Base-by-base conservation (phyloP, 2,113 vertebrate species). In the Sylvilagus bachmani region DNA sequence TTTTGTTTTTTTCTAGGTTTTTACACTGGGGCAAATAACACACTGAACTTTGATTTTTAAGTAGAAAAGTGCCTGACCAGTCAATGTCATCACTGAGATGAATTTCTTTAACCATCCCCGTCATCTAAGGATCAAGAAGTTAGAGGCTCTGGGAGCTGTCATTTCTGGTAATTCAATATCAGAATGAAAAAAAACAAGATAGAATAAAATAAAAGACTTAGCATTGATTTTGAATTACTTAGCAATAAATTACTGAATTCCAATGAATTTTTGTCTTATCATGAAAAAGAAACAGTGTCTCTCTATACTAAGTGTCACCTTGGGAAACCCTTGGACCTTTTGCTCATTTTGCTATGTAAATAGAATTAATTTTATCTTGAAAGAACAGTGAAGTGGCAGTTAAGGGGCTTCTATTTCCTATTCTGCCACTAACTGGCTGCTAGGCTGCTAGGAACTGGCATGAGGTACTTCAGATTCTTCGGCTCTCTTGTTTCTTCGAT, bases 341-440 rank as follows among this genome's bases (percentile, higher is more conserved):
- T 86, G 66, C 25, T 97, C 79, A 97, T 97, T 97, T 96, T 97
- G 89, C 95, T 95, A 81, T 92, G 93, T 92, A 96, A 97, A 97
- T 93, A 97, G 94, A 97, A 97, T 97, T 97, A 97, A 94, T 91
- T 95, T 97, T 97, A 97, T 97, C 95, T 95, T 62, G 86, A 91
- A 94, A 81, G 89, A 94, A 69, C 91, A 79, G 88, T 51, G 74
- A 74, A 92, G 29, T 92, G 86, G 78, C 90, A 87, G 84, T 58
- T 86, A 92, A 95, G 78, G 55, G 10, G 79, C 31, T 94, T 89
- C 51, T 93, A n/a, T 75, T 95, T 96, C 24, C 53, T 90, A n/a
- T 88, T 96, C 85, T 91, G 85, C 78, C 71, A 53, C 62, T 67
- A 86, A 79, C 44, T 44, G 44, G 44, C 44, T 44, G 44, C 44